phyloP scores from a whole-genome alignment of 2,888 invertebrate species.

The Netelia virgata region DNA sequence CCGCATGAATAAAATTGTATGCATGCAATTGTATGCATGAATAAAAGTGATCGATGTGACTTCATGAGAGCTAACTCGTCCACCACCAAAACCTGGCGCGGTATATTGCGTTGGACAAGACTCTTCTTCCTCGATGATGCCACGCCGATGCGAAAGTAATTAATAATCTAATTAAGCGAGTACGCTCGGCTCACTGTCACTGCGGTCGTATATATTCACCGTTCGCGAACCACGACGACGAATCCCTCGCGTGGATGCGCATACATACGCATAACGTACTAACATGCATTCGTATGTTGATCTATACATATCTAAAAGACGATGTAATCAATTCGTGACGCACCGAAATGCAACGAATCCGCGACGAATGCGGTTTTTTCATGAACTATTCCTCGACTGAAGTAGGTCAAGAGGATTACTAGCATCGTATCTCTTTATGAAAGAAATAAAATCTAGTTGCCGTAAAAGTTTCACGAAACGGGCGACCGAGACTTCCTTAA shows the following conservation, averaged over 20 bases:
- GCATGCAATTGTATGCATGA: slow-evolving; percentile 15
- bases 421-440: slow-evolving; percentile 7
- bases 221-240: slow-evolving; percentile 32
- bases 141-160: slow-evolving; percentile 46
- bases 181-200: slow-evolving; percentile 18
- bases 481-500: neutral
- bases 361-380: slow-evolving; percentile 5
- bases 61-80: slow-evolving; percentile 31
- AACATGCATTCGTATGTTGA: neutral
- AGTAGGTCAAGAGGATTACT: slow-evolving; percentile 57
- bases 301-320: neutral
- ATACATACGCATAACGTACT: neutral
- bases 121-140: slow-evolving; percentile 17
- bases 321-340: slow-evolving; percentile 50
- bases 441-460: neutral
- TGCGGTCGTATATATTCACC: slow-evolving; percentile 20
- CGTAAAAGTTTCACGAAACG: neutral
- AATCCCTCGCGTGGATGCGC: slow-evolving; percentile 16
- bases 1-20: slow-evolving; percentile 41
- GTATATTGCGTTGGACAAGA: neutral
- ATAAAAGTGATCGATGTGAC: slow-evolving; percentile 35
- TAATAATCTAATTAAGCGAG: slow-evolving; percentile 57
- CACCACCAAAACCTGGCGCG: neutral
- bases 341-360: slow-evolving; percentile 52
- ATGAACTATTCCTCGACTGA: slow-evolving; percentile 6